Evolutionary conservation across 30 jellyfish, hydroid and myxozoan species (phyloP), one percentile per base, ranked within the genome.

Genomic region (Pelagia noctiluca): DNA sequence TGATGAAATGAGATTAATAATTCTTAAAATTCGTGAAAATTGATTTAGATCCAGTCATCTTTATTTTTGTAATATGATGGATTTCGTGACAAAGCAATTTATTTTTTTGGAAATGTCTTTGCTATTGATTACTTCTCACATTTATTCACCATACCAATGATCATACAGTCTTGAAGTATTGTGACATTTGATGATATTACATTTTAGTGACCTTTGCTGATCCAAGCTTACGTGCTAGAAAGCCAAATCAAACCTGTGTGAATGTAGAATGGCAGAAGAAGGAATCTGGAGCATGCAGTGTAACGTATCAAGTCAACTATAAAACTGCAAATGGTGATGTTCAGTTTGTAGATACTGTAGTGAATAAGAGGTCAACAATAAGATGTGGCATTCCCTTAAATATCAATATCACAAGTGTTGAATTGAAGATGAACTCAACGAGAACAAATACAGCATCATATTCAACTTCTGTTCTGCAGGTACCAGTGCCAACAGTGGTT

Each of bases 191-290:
- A n/a, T n/a, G n/a, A n/a, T n/a, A n/a, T n/a, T n/a, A 42, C 16
- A 10, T 19, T 52, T 3, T 19, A 52, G 68, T 52, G 26, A 4
- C 12, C 21, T 52, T 52, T 4, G 26, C 28, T 19, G 26, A 52
- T 19, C 68, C 68, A 52, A 52, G 21, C 21, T 30, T 52, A 3
- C 12, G 26, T 52, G 68, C 68, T 52, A 30, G 68, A 10, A 52
- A 52, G 26, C 68, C 68, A 52, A 52, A 52, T 52, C 26, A 8
- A 52, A 10, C 68, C 68, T 52, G 68, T 19, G 68, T 52, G 2
- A 30, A 52, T 10, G 68, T 52, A 3, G 30, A 52, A 52, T 52
- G 68, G 68, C 68, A 52, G 68, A 52, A 52, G 26, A 52, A 52
- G 21, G 28, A 52, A 52, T 8, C 68, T 19, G 68, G 68, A 3